These are phyloP conservation scores for Philopedon plagiatum DNA, from an alignment of 2,888 invertebrate species.

Conservation along the genomic window DNA sequence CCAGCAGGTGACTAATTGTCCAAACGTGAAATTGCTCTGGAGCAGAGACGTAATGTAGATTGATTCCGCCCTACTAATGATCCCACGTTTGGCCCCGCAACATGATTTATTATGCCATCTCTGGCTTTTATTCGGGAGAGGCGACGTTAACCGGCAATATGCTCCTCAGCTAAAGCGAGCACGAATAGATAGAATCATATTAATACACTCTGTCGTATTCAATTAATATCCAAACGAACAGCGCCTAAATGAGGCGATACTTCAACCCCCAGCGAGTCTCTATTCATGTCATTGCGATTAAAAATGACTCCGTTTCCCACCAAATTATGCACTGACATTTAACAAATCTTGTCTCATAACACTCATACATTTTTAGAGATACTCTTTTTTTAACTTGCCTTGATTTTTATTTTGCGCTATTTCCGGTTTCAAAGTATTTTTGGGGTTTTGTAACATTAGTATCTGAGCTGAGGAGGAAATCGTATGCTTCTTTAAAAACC, in stretches of 20 bases:
- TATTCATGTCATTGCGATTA: constrained; percentile 68
- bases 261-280: constrained; percentile 64
- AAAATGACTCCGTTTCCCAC: constrained; percentile 67
- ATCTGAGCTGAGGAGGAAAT: no score
- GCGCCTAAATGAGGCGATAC: constrained; percentile 66
- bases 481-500: no score
- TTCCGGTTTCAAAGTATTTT: not conserved
- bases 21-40: constrained; percentile 53
- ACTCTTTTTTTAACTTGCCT: not conserved
- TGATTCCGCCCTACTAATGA: constrained; percentile 58
- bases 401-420: not conserved
- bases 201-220: constrained; percentile 68
- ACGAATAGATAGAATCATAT: constrained; percentile 64
- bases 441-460: not conserved
- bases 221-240: constrained; percentile 67
- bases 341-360: constrained; percentile 65
- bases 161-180: constrained; percentile 55
- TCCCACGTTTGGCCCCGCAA: constrained; percentile 53
- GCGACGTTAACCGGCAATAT: constrained; percentile 59
- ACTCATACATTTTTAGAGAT: constrained; percentile 52
- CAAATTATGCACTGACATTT: constrained; percentile 68
- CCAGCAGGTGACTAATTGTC: constrained; percentile 57
- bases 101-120: constrained; percentile 57
- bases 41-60: constrained; percentile 56
- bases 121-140: constrained; percentile 55